These are phyloP conservation scores for Caenorhabditis panamensis DNA, from an alignment of 2,888 invertebrate genomes.

Conservation along the genomic window DNA sequence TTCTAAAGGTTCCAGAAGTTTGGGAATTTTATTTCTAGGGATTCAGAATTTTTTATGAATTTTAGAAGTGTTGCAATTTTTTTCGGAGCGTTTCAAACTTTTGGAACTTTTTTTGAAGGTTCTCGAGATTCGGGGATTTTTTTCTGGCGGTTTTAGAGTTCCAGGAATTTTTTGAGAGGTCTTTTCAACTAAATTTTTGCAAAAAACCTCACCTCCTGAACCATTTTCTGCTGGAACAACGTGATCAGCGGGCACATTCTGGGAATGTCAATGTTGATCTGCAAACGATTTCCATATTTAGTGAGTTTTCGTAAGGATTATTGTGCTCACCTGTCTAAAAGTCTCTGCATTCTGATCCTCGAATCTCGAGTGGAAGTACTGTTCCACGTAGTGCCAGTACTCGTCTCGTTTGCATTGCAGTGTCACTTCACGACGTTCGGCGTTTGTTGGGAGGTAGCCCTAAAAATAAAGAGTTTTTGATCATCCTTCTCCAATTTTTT, in stretches of 20 bases:
- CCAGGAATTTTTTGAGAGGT: not conserved
- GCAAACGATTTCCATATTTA: slow-evolving; percentile 72
- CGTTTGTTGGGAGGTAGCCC: slow-evolving; percentile 94
- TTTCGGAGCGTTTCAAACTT: too few relatives aligned
- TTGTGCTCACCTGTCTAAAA: slow-evolving; percentile 87
- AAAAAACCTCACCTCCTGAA: slow-evolving; percentile 85
- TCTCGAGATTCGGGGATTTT: too few relatives aligned
- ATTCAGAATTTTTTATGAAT: too few relatives aligned
- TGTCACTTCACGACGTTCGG: slow-evolving; percentile 91
- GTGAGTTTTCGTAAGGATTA: too few relatives aligned
- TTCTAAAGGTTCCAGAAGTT: too few relatives aligned
- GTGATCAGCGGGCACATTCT: slow-evolving; percentile 98
- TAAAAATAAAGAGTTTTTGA: slow-evolving; percentile 82
- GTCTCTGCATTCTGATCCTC: slow-evolving; percentile 94
- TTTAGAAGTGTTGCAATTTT: too few relatives aligned
- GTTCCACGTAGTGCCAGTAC: slow-evolving; percentile 94
- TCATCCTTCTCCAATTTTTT: too few relatives aligned
- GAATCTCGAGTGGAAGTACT: slow-evolving; percentile 94
- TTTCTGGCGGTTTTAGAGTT: too few relatives aligned
- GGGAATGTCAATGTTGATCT: slow-evolving; percentile 99
- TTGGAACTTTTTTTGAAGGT: too few relatives aligned
- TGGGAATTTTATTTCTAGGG: too few relatives aligned
- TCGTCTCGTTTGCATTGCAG: slow-evolving; percentile 94
- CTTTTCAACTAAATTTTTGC: not conserved
- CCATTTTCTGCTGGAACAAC: slow-evolving; percentile 94